phyloP scores from a whole-genome alignment of 2,888 invertebrate species.

The Morpho achilles region DNA sequence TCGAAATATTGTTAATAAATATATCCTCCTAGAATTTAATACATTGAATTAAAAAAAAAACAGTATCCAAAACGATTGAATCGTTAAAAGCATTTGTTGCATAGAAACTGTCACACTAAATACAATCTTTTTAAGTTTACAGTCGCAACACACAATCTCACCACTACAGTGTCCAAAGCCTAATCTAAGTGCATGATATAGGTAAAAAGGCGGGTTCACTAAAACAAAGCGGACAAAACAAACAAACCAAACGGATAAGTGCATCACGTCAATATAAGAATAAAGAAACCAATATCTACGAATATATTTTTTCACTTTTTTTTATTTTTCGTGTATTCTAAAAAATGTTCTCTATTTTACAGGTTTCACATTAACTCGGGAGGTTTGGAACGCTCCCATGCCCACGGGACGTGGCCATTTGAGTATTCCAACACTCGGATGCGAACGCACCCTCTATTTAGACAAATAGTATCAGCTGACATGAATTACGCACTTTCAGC shows the following conservation, averaged over 20 bases:
- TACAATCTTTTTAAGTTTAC: not conserved
- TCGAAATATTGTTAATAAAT: too few relatives aligned
- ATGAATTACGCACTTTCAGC: conserved; percentile 81
- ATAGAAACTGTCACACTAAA: not conserved
- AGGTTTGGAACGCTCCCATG: conserved; percentile 67
- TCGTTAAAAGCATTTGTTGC: not conserved
- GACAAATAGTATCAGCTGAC: conserved; percentile 74
- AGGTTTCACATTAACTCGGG: conserved; percentile 48
- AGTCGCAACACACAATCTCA: conserved; percentile 1
- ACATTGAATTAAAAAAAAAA: too few relatives aligned
- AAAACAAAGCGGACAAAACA: conserved; percentile 68
- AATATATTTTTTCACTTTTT: conserved; percentile 55
- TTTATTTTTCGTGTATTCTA: conserved; percentile 55
- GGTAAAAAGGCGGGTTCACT: conserved; percentile 56
- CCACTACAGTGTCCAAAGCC: conserved; percentile 18
- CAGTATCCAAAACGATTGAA: too few relatives aligned
- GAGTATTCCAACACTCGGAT: conserved; percentile 60
- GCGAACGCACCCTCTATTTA: conserved; percentile 40
- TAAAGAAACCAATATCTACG: conserved; percentile 55
- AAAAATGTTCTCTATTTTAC: conserved; percentile 72
- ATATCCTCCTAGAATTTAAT: too few relatives aligned
- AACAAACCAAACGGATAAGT: conserved; percentile 68
- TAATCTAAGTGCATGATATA: conserved; percentile 60
- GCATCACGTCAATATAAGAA: conserved; percentile 68
- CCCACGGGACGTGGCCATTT: conserved; percentile 46